A percentile compares a stretch with the other conserved stretches of the same genome.
phyloP scores from a whole-genome alignment of 2,113 vertebrate species.

The Elaphurus davidianus region DNA sequence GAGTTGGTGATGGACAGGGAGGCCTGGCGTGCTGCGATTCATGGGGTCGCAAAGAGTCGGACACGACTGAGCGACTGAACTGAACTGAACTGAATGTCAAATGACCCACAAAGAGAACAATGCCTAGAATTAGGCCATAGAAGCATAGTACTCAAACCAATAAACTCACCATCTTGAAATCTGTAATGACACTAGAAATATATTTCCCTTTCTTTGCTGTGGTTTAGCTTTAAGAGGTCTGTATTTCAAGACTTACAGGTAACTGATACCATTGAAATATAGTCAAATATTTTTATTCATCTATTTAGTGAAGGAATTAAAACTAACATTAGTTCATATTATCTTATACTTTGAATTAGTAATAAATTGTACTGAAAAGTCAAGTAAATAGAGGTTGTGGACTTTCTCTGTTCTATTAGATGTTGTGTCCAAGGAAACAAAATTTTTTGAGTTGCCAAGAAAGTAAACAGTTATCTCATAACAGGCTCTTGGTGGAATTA shows the following conservation, averaged over 20 bases:
- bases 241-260: neutral
- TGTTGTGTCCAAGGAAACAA: neutral
- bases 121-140: conserved; percentile 41
- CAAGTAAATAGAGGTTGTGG: neutral
- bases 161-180: neutral
- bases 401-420: neutral
- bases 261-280: neutral
- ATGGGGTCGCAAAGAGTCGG: too few species aligned
- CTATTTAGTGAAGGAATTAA: neutral
- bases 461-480: neutral
- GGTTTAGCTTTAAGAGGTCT: neutral
- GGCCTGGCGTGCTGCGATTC: too few species aligned
- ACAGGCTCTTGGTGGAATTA: neutral
- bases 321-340: neutral
- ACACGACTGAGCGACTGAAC: too few species aligned
- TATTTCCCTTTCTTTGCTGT: conserved; percentile 12
- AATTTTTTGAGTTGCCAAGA: neutral
- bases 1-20: too few species aligned
- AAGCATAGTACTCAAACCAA: conserved; percentile 22
- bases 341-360: neutral
- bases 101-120: conserved; percentile 53
- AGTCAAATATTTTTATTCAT: neutral
- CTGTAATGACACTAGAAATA: neutral
- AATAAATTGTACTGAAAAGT: neutral
- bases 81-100: conserved; percentile 32